phyloP scores from a whole-genome alignment of 2,113 vertebrate genomes.

The Heterotis niloticus region DNA sequence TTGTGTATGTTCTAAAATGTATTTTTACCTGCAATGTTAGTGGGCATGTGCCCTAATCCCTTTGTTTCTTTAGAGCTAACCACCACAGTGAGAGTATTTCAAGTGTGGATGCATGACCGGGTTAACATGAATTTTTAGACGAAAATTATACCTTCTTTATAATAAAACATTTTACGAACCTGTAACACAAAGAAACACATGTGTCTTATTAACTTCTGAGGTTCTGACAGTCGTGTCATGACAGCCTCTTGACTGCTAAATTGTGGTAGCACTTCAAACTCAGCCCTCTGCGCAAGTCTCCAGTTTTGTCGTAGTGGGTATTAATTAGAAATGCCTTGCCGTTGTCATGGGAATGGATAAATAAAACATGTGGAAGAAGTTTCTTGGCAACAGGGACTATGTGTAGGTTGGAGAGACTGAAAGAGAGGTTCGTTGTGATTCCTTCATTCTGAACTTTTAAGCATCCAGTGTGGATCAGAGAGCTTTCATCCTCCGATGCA shows the following conservation, averaged over 20 bases:
- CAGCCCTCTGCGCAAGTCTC: conserved; percentile 13
- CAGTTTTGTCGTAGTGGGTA: conserved; percentile 8
- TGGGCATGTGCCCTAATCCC: too few species aligned
- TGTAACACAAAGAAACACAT: not conserved
- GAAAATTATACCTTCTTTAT: too few species aligned
- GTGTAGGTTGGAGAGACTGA: conserved; percentile 21
- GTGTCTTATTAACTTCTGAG: not conserved
- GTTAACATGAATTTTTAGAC: too few species aligned
- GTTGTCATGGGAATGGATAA: conserved; percentile 21
- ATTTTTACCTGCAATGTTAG: not conserved
- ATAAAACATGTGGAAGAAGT: conserved; percentile 22
- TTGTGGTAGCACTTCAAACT: conserved; percentile 4
- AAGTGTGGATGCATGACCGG: too few species aligned
- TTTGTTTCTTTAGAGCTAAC: not conserved
- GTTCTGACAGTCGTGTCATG: not conserved
- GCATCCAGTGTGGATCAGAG: conserved; percentile 7
- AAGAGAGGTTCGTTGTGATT: not conserved
- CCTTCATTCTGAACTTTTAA: conserved; percentile 12
- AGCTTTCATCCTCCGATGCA: conserved; percentile 4
- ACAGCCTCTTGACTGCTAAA: conserved; percentile 1
- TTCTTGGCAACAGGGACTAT: conserved; percentile 17
- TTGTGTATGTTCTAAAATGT: not conserved
- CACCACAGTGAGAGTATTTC: too few species aligned
- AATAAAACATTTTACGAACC: not conserved
- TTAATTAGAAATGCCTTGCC: conserved; percentile 14